These are phyloP conservation scores for Peromyscus melanophrys DNA, from an alignment of 2,797 vertebrate species.

Conservation along the genomic window DNA sequence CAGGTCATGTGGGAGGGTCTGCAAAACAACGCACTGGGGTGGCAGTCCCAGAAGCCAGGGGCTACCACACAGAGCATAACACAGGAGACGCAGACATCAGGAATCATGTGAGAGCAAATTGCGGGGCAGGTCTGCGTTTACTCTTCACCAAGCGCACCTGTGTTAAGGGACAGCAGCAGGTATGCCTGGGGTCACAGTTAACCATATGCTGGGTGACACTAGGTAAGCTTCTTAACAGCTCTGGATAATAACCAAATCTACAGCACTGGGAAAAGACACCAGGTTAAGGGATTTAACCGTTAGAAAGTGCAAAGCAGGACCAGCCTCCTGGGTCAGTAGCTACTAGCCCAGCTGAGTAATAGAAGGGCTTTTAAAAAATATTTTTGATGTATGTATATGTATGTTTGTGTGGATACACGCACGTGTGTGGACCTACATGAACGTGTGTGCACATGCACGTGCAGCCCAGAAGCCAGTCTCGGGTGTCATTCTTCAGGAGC, in stretches of 20 bases:
- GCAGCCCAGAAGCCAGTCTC: neutral
- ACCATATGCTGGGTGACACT: accelerated
- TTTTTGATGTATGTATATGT: neutral
- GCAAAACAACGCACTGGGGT: neutral
- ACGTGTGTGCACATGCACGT: neutral
- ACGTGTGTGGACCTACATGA: neutral
- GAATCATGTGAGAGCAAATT: neutral
- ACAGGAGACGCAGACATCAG: neutral
- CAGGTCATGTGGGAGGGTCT: neutral
- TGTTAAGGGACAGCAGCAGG: neutral
- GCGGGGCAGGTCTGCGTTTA: neutral
- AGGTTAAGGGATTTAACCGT: neutral
- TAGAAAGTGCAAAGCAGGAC: neutral
- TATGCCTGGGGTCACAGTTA: neutral
- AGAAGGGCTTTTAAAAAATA: neutral
- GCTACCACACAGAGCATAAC: accelerated
- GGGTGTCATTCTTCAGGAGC: neutral
- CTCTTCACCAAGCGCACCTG: accelerated
- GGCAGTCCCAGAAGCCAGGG: neutral
- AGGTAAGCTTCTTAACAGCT: neutral
- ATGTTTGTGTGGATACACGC: neutral
- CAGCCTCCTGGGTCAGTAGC: too few species aligned
- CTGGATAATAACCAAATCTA: neutral
- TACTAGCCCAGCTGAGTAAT: too few species aligned
- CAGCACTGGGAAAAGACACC: neutral